Base-by-base conservation (phyloP, 2,888 invertebrate genomes). In the Junonia oenone region DNA sequence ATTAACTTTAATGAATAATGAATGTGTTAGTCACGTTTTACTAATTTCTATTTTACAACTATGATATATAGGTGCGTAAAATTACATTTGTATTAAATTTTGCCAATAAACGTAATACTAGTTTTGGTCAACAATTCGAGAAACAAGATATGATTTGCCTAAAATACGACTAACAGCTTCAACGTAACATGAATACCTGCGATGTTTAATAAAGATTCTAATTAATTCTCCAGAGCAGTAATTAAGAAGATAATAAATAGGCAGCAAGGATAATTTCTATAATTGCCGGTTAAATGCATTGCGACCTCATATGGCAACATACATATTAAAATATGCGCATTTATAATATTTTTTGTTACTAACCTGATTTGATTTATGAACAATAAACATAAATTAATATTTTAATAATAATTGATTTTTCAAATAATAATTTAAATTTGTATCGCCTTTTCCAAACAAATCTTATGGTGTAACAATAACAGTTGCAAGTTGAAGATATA, bases 1-100 rank as follows among this genome's bases (percentile, higher is more conserved):
- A 60, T 60, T 51, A 58, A 60, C 51, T 52, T 49, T 60, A 60
- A 58, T 60, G 57, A 60, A 59, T 59, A 59, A 59, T 55, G 54
- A 57, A 59, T 57, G 59, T 51, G 57, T 60, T 55, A 52, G 52
- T 58, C 60, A 58, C 51, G 58, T 58, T 60, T 52, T 50, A 50
- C 58, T 60, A 60, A 60, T 60, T 60, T 60, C 58, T 60, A 58
- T 31, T 50, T 49, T 55, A 58, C 58, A 55, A 58, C 50, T 60
- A 52, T 58, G 58, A 58, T 58, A 53, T 58, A 56, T 55, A 51
- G 45, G 53, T 50, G 49, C 19, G 37, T 50, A 51, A 58, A 56
- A 31, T 15, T 47, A 48, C 47, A 48, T 45, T 51, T 53, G 51
- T 56, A 58, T 58, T 56, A 52, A 62, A 62, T 62, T 13, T 59